phyloP scores from a whole-genome alignment of 1,140 invertebrate genomes.

The Tyrophagus putrescentiae region DNA sequence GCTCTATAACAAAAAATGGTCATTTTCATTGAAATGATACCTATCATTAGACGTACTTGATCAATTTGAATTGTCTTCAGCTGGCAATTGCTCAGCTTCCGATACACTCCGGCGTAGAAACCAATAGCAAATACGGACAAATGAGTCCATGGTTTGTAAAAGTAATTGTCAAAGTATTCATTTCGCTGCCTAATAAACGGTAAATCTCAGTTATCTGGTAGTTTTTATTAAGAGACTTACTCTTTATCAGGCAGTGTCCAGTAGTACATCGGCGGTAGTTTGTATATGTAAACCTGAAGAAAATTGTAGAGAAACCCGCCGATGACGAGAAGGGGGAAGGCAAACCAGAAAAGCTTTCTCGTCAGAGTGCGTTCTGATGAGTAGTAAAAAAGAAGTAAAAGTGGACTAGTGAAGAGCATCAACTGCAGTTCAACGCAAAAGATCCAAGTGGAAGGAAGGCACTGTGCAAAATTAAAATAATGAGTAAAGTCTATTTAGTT shows the following conservation, averaged over 20 bases:
- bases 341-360: constrained; percentile 19
- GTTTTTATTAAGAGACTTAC: constrained; percentile 21
- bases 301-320: constrained; percentile 25
- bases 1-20: neutral
- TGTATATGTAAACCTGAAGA: constrained; percentile 23
- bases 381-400: constrained; percentile 20
- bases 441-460: constrained; percentile 29
- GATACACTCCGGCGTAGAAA: constrained; percentile 16
- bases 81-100: neutral
- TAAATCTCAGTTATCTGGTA: neutral
- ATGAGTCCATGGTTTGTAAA: constrained; percentile 24
- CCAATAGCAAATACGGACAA: constrained; percentile 23
- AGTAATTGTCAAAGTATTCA: constrained; percentile 20
- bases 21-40: constrained; percentile 2
- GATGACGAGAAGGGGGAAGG: constrained; percentile 6
- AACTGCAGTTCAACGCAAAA: constrained; percentile 29
- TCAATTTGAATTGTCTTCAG: neutral
- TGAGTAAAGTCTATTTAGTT: neutral
- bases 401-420: constrained; percentile 21
- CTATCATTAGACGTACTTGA: neutral
- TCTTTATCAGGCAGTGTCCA: constrained; percentile 26
- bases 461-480: constrained; percentile 23
- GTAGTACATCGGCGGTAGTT: constrained; percentile 26
- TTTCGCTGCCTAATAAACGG: constrained; percentile 15
- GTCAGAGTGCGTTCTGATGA: neutral